phyloP scores from a whole-genome alignment of 2,797 vertebrate genomes.

The Phrynocephalus forsythii region DNA sequence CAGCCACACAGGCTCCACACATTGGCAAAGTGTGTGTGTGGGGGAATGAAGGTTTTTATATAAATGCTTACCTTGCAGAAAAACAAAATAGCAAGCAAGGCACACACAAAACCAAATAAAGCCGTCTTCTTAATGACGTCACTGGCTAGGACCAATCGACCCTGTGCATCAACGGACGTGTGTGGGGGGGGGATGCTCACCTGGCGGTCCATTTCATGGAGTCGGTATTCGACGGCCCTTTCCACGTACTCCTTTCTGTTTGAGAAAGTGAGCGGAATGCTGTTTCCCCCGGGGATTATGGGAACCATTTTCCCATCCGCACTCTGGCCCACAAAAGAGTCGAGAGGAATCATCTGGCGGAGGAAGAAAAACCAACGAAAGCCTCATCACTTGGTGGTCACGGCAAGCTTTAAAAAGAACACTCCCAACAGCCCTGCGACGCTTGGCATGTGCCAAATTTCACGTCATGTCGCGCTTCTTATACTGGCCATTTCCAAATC shows the following conservation, averaged over 20 bases:
- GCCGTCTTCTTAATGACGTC: too few species aligned
- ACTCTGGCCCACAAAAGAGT: conserved; percentile 87
- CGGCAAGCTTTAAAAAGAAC: neutral
- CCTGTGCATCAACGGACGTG: fast-evolving
- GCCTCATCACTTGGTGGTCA: too few species aligned
- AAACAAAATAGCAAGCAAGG: neutral
- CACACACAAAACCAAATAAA: too few species aligned
- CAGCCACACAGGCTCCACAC: too few species aligned
- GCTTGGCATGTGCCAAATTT: neutral
- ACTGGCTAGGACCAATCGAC: too few species aligned
- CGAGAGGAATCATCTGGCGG: conserved; percentile 86
- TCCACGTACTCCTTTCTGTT: conserved; percentile 87
- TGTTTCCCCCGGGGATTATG: conserved; percentile 87
- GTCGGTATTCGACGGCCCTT: conserved; percentile 84
- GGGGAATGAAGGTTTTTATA: neutral
- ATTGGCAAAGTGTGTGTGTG: too few species aligned
- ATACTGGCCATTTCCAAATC: too few species aligned
- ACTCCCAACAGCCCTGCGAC: neutral
- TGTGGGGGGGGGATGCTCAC: conserved; percentile 63
- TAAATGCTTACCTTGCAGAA: neutral
- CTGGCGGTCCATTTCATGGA: conserved; percentile 87
- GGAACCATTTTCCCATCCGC: conserved; percentile 89
- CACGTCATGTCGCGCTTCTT: neutral
- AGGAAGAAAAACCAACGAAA: conserved; percentile 28
- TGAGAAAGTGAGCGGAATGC: conserved; percentile 86